Evolutionary conservation across 2,113 vertebrate genomes (phyloP).

Genomic region (Albula glossodonta): DNA sequence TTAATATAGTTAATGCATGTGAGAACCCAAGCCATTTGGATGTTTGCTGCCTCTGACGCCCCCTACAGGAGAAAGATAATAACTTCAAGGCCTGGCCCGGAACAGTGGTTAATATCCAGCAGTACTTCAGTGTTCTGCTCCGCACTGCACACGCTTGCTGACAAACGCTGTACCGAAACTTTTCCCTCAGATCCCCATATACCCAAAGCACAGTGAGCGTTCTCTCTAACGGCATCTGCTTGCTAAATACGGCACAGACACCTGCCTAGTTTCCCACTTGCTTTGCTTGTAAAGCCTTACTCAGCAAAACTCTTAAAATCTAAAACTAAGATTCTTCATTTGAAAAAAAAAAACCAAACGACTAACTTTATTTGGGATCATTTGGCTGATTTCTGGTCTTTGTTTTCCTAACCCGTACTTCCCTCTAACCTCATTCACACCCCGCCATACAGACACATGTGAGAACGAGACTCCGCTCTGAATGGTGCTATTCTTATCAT

Average conservation of each 20-base stretch:
- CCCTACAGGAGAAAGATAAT: not conserved
- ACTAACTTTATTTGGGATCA: not conserved
- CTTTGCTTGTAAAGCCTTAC: not conserved
- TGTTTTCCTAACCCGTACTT: not conserved
- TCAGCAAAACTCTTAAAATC: not conserved
- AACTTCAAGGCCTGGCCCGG: too few species aligned
- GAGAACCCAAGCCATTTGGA: not conserved
- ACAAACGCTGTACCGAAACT: too few species aligned
- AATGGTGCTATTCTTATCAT: conserved; percentile 65
- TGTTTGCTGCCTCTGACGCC: not conserved
- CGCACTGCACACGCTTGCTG: too few species aligned
- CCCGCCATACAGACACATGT: not conserved
- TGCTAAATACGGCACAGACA: not conserved
- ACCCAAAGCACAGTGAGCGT: too few species aligned
- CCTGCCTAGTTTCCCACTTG: not conserved
- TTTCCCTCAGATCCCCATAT: too few species aligned
- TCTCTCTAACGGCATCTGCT: not conserved
- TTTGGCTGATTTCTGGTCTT: not conserved
- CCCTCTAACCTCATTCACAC: not conserved
- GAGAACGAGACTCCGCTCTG: conserved; percentile 42
- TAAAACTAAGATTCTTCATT: not conserved
- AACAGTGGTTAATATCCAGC: too few species aligned
- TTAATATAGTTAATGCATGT: too few species aligned
- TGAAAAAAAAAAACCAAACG: not conserved
- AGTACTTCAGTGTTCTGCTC: too few species aligned